Percentiles rank a stretch among this genome's conserved stretches.
Conservation (phyloP, 2,113 vertebrate species). For the Prinia subflava region DNA sequence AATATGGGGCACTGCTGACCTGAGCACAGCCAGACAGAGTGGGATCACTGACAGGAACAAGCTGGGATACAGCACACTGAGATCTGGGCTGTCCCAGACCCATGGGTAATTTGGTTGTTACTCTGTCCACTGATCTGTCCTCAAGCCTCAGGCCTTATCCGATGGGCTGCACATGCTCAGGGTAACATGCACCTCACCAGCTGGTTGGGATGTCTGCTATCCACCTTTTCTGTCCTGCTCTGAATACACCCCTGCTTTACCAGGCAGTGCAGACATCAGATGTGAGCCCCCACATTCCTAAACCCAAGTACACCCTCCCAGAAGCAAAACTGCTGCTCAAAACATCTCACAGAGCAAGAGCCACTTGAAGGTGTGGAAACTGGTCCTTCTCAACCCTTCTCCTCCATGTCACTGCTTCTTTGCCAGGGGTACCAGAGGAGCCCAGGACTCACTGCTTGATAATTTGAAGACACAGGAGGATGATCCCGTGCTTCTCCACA, state of each 20-base stretch:
- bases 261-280: background rate
- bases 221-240: background rate
- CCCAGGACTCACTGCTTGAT: background rate
- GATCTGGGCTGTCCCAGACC: background rate
- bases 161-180: background rate
- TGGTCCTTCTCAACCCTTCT: background rate
- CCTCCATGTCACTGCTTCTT: background rate
- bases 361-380: background rate
- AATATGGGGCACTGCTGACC: background rate
- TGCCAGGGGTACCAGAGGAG: background rate
- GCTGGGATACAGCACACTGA: background rate
- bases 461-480: background rate
- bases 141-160: background rate
- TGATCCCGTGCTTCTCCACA: background rate
- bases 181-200: background rate
- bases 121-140: background rate
- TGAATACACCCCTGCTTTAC: background rate
- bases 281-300: background rate
- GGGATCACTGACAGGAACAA: fast-evolving
- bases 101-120: background rate
- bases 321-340: background rate
- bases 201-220: background rate
- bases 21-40: fast-evolving
- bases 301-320: background rate
- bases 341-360: background rate